Evolutionary conservation across 1,140 invertebrate genomes (phyloP).

Genomic region (Meloidogyne exigua): DNA sequence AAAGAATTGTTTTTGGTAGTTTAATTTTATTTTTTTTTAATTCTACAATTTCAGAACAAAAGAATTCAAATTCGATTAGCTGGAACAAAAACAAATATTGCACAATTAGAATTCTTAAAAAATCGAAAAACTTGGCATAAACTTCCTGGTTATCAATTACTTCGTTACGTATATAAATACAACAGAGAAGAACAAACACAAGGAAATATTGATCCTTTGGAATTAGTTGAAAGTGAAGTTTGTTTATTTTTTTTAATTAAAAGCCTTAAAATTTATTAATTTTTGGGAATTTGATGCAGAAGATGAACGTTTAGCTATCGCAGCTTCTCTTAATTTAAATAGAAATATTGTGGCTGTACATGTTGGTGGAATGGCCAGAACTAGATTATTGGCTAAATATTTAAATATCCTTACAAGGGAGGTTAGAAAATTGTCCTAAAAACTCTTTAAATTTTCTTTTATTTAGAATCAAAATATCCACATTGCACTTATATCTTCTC

Average conservation of each 20-base stretch:
- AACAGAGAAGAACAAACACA: background rate
- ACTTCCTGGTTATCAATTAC: background rate
- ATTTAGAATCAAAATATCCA: background rate
- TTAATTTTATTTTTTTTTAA: background rate
- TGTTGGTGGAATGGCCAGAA: background rate
- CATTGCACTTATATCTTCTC: background rate
- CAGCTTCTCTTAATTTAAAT: background rate
- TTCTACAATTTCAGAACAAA: background rate
- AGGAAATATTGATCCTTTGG: background rate
- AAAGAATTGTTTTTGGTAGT: background rate
- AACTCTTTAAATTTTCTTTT: background rate
- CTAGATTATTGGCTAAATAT: background rate
- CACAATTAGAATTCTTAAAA: background rate
- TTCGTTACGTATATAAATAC: background rate
- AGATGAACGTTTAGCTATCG: background rate
- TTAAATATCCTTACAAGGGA: background rate
- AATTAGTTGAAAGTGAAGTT: background rate
- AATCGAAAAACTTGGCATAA: background rate
- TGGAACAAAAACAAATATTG: conserved; percentile 2
- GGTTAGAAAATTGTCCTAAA: background rate
- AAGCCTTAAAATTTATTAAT: background rate
- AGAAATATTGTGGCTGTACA: background rate
- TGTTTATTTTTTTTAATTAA: background rate
- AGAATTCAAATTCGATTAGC: background rate
- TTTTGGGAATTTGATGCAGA: background rate